These are phyloP conservation scores for Nycteola revayana DNA, from an alignment of 2,888 invertebrate genomes.

Conservation along the genomic window DNA sequence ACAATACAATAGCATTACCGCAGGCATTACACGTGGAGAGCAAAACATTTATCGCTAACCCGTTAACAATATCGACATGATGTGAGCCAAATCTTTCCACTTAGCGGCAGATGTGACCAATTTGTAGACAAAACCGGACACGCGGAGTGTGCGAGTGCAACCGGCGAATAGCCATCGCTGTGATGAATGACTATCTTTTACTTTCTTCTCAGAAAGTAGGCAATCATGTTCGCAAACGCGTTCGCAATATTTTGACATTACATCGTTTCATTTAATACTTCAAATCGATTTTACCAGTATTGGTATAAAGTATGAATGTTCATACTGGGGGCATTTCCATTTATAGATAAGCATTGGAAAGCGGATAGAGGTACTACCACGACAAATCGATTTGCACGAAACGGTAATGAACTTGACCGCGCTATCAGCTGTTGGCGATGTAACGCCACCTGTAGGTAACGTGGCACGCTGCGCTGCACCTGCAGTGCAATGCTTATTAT, in stretches of 20 bases:
- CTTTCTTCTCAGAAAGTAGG: constrained; percentile 73
- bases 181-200: constrained; percentile 72
- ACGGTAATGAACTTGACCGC: constrained; percentile 77
- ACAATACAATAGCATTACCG: constrained; percentile 14
- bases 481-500: constrained; percentile 27
- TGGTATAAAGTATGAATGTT: no score
- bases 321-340: not conserved
- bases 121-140: constrained; percentile 74
- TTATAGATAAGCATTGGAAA: constrained; percentile 55
- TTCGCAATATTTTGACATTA: constrained; percentile 8
- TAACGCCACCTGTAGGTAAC: constrained; percentile 38
- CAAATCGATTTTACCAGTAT: not conserved
- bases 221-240: constrained; percentile 33
- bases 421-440: constrained; percentile 68
- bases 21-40: constrained; percentile 24
- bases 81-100: constrained; percentile 62
- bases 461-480: constrained; percentile 28
- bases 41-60: constrained; percentile 39
- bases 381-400: constrained; percentile 67
- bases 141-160: constrained; percentile 55
- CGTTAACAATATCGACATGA: constrained; percentile 42
- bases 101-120: constrained; percentile 77
- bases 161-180: constrained; percentile 57
- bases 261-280: no score
- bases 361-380: constrained; percentile 56